Conservation (phyloP, 1,140 invertebrate genomes). For the Acromyrmex charruanus region DNA sequence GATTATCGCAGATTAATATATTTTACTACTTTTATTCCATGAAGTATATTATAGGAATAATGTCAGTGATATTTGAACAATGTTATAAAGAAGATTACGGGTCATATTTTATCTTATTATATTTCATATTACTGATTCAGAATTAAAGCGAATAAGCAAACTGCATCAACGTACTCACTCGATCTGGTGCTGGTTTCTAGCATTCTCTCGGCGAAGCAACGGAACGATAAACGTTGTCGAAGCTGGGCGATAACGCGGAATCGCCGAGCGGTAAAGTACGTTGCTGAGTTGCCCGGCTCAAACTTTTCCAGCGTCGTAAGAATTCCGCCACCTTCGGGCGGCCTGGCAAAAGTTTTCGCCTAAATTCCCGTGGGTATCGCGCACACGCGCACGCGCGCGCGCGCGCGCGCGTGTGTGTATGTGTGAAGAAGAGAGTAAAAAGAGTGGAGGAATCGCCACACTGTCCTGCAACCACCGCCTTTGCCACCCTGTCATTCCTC, state of each 20-base stretch:
- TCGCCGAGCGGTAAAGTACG: slow-evolving; percentile 76
- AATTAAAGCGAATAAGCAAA: neutral
- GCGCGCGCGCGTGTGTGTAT: too few relatives aligned
- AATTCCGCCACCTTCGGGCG: slow-evolving; percentile 72
- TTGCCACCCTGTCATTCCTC: slow-evolving; percentile 38
- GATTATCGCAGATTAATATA: neutral
- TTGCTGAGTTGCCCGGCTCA: slow-evolving; percentile 57
- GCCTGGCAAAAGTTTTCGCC: slow-evolving; percentile 75
- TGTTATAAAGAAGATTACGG: neutral
- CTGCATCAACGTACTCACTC: neutral
- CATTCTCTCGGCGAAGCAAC: slow-evolving; percentile 40
- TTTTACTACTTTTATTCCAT: neutral
- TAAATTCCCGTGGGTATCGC: slow-evolving; percentile 77
- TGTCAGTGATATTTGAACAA: neutral
- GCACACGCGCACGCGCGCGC: slow-evolving; percentile 70
- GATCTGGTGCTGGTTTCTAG: slow-evolving; percentile 27
- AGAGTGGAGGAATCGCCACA: neutral
- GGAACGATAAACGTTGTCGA: slow-evolving; percentile 65
- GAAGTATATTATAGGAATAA: too few relatives aligned
- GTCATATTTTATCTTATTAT: neutral
- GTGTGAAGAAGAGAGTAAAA: slow-evolving; percentile 8
- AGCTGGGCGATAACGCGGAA: slow-evolving; percentile 73
- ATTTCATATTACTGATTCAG: neutral
- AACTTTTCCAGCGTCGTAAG: slow-evolving; percentile 78
- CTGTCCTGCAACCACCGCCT: slow-evolving; percentile 38